Conservation (phyloP, 2,113 vertebrate species). For the Brachyhypopomus gauderio region DNA sequence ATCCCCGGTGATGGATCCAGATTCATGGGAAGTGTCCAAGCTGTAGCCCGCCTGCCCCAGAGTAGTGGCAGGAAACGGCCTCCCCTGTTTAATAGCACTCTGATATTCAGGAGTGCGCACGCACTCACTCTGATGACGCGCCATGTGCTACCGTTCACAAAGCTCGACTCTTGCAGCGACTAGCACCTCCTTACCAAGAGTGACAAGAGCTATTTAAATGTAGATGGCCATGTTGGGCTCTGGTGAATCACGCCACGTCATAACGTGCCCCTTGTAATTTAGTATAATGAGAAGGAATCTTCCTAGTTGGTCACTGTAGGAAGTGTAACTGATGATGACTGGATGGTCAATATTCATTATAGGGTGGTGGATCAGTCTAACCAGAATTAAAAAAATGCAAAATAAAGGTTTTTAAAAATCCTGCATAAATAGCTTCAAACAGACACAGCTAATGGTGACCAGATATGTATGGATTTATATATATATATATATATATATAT, state of each 20-base stretch:
- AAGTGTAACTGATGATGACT: not conserved
- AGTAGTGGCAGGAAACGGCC: slow-evolving; percentile 32
- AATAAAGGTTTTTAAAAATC: no score
- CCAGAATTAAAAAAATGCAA: no score
- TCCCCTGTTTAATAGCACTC: slow-evolving; percentile 33
- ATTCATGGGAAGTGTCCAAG: slow-evolving; percentile 22
- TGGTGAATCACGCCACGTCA: slow-evolving; percentile 28
- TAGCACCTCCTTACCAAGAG: slow-evolving; percentile 35
- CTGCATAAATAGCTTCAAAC: not conserved
- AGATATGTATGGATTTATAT: not conserved
- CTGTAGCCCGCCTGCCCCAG: not conserved
- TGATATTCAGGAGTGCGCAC: slow-evolving; percentile 27
- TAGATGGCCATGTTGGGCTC: slow-evolving; percentile 35
- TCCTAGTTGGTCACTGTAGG: not conserved
- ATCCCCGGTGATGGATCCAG: slow-evolving; percentile 5
- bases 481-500: not conserved
- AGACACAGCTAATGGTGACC: not conserved
- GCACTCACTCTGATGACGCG: slow-evolving; percentile 24
- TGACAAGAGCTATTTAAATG: slow-evolving; percentile 48
- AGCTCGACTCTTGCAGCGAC: slow-evolving; percentile 30
- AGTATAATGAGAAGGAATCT: slow-evolving; percentile 17
- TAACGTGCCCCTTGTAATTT: slow-evolving; percentile 43
- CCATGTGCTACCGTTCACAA: slow-evolving; percentile 14
- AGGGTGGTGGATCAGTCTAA: not conserved
- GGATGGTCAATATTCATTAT: not conserved